phyloP scores from a whole-genome alignment of 64 coral and sea anemone species.

The Porites lutea region DNA sequence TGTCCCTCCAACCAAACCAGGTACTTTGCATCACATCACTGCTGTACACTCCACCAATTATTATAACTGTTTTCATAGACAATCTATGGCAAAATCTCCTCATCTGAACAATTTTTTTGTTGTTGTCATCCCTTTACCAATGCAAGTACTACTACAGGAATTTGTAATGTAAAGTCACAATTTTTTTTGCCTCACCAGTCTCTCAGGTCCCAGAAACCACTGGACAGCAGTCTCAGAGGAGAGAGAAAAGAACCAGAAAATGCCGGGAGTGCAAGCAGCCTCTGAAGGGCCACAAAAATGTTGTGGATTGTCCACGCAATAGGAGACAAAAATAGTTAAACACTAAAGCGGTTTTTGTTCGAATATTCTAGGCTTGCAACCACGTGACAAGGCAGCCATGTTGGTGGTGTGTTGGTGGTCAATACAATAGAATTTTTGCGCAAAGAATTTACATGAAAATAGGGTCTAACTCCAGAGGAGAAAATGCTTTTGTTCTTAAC shows the following conservation, averaged over 20 bases:
- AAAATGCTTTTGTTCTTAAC: no score
- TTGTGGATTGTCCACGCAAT: constrained; percentile 10
- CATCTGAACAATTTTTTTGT: no score
- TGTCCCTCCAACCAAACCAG: constrained; percentile 22
- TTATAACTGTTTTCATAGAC: not conserved
- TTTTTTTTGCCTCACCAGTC: not conserved
- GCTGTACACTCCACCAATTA: not conserved
- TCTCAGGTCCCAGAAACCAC: not conserved
- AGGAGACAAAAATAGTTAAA: not conserved
- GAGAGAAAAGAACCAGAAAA: not conserved
- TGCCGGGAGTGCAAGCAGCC: constrained; percentile 12
- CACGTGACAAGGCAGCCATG: no score
- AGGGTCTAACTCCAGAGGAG: no score
- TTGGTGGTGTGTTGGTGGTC: no score
- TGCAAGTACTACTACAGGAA: no score
- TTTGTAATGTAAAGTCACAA: not conserved
- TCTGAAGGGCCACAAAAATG: constrained; percentile 38
- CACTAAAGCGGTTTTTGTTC: no score
- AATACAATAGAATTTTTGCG: no score
- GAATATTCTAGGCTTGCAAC: no score
- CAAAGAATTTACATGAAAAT: no score
- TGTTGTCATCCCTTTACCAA: no score
- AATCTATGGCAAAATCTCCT: not conserved
- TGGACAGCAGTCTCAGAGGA: not conserved
- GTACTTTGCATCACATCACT: not conserved